Evolutionary conservation across 2,797 vertebrate genomes (phyloP).

Genomic region (Anas bahamensis): DNA sequence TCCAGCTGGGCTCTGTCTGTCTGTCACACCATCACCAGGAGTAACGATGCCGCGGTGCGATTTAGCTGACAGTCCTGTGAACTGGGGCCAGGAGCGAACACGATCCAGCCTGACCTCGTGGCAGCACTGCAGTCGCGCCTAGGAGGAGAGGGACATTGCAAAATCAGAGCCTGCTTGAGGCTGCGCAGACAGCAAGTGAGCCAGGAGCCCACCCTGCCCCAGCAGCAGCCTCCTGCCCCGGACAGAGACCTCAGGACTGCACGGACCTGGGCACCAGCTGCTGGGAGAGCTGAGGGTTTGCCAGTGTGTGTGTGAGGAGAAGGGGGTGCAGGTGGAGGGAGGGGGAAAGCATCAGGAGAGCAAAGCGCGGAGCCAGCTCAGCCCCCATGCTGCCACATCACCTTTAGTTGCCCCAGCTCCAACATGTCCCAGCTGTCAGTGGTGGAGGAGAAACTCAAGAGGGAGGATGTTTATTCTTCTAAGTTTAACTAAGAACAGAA

Average conservation of each 20-base stretch:
- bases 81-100: neutral
- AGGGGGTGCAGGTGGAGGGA: neutral
- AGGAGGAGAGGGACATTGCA: neutral
- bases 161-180: neutral
- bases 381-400: neutral
- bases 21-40: neutral
- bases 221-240: neutral
- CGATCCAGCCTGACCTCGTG: neutral
- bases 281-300: neutral
- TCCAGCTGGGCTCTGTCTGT: constrained; percentile 35
- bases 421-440: neutral
- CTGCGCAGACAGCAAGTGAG: neutral
- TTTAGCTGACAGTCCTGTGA: constrained; percentile 31
- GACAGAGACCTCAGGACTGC: neutral
- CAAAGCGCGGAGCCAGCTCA: neutral
- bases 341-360: neutral
- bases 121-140: neutral
- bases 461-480: neutral
- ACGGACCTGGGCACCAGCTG: neutral
- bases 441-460: neutral
- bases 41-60: neutral
- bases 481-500: neutral
- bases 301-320: neutral
- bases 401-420: neutral
- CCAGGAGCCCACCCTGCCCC: neutral